phyloP scores from a whole-genome alignment of 2,888 invertebrate species.

The Drosophila crucigera region DNA sequence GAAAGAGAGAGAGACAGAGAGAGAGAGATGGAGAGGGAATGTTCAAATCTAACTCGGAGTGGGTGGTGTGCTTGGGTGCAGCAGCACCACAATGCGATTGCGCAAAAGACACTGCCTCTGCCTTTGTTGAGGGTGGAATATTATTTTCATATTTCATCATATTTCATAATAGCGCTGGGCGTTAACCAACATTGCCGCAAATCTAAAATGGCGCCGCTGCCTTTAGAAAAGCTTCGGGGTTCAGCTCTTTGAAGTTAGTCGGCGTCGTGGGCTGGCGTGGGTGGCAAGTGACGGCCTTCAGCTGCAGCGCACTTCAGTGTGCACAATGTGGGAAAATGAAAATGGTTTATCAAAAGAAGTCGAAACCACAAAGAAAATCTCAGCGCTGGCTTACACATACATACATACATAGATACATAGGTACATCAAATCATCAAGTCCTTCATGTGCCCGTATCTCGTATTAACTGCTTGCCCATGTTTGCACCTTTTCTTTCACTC shows the following conservation, averaged over 20 bases:
- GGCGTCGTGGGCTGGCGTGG: constrained; percentile 9
- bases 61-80: neutral
- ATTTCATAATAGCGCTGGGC: constrained; percentile 71
- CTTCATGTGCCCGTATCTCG: constrained; percentile 64
- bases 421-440: constrained; percentile 69
- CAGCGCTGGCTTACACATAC: constrained; percentile 66
- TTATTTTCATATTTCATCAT: constrained; percentile 75
- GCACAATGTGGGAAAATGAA: constrained; percentile 47
- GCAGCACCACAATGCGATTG: constrained; percentile 47
- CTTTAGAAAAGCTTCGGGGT: neutral
- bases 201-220: constrained; percentile 61
- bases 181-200: constrained; percentile 16
- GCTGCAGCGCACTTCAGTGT: constrained; percentile 45
- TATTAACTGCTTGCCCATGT: constrained; percentile 39
- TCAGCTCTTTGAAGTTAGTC: constrained; percentile 42
- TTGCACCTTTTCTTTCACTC: constrained; percentile 56
- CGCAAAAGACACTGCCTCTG: constrained; percentile 43
- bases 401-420: constrained; percentile 23
- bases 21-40: constrained; percentile 8
- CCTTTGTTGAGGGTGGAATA: constrained; percentile 49
- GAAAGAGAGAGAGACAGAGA: neutral
- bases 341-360: constrained; percentile 80
- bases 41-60: constrained; percentile 8
- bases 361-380: constrained; percentile 82
- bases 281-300: constrained; percentile 13